phyloP scores from a whole-genome alignment of 1,140 invertebrate species.

The Drosophila lowei region DNA sequence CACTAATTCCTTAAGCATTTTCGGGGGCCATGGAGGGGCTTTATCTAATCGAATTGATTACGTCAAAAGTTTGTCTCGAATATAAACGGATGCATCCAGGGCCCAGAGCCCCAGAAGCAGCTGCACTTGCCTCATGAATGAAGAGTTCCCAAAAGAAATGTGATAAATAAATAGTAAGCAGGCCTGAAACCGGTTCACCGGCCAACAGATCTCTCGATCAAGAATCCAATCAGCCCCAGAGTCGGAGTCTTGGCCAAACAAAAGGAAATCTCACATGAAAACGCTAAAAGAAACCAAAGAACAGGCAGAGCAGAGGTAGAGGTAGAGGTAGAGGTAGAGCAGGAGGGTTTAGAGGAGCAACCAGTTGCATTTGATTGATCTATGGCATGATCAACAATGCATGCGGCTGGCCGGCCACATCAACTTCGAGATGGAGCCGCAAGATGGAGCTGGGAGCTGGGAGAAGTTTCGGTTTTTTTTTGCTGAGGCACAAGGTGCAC shows the following conservation, averaged over 20 bases:
- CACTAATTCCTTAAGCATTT: constrained; percentile 65
- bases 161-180: constrained; percentile 79
- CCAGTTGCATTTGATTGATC: constrained; percentile 75
- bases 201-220: constrained; percentile 44
- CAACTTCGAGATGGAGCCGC: constrained; percentile 12
- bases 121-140: constrained; percentile 68
- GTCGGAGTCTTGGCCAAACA: constrained; percentile 61
- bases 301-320: constrained; percentile 22
- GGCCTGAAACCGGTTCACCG: constrained; percentile 49
- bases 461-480: constrained; percentile 15
- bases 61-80: constrained; percentile 67
- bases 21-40: constrained; percentile 18
- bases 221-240: constrained; percentile 71
- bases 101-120: constrained; percentile 21
- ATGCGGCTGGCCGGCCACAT: constrained; percentile 21
- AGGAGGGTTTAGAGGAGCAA: constrained; percentile 25
- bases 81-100: constrained; percentile 63
- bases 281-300: constrained; percentile 37
- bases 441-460: no score
- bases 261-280: constrained; percentile 54
- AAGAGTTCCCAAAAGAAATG: constrained; percentile 58
- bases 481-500: constrained; percentile 9
- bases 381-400: constrained; percentile 75
- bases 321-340: not conserved
- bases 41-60: constrained; percentile 79